Evolutionary conservation across 1,140 invertebrate species (phyloP).

Genomic region (Drosophila nikananu): DNA sequence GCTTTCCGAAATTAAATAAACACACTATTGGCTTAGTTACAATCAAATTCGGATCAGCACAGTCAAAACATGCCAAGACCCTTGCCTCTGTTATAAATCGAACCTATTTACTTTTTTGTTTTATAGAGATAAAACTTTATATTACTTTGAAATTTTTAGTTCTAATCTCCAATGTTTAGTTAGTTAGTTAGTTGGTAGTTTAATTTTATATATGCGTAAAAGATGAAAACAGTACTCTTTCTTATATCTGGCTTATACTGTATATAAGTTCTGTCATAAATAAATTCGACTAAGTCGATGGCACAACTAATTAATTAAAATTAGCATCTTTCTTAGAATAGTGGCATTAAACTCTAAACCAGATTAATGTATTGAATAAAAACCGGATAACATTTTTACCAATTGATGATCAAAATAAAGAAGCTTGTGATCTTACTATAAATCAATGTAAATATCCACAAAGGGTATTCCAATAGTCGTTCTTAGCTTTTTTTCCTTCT

Average conservation of each 20-base stretch:
- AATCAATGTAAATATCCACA: neutral
- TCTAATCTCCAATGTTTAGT: too few species aligned
- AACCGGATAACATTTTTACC: neutral
- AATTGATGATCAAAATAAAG: too few species aligned
- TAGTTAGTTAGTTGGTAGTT: too few species aligned
- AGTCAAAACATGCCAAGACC: too few species aligned
- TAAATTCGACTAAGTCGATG: neutral
- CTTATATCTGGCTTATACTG: neutral
- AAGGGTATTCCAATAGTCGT: neutral
- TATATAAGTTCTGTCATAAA: neutral
- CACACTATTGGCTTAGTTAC: too few species aligned
- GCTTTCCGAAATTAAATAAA: too few species aligned
- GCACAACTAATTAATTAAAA: constrained; percentile 6
- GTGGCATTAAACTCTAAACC: neutral
- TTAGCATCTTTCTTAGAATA: neutral
- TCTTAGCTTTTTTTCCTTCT: neutral
- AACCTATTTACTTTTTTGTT: neutral
- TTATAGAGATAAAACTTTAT: neutral
- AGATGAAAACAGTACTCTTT: neutral
- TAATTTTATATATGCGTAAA: neutral
- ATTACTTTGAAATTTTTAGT: neutral
- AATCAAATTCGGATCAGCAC: too few species aligned
- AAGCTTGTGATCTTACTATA: neutral
- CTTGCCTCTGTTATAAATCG: neutral
- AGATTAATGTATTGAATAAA: neutral